A percentile compares a stretch with the other conserved stretches of the same genome.
Evolutionary conservation across 2,888 invertebrate genomes (phyloP).

Genomic region (Notodonta ziczac): DNA sequence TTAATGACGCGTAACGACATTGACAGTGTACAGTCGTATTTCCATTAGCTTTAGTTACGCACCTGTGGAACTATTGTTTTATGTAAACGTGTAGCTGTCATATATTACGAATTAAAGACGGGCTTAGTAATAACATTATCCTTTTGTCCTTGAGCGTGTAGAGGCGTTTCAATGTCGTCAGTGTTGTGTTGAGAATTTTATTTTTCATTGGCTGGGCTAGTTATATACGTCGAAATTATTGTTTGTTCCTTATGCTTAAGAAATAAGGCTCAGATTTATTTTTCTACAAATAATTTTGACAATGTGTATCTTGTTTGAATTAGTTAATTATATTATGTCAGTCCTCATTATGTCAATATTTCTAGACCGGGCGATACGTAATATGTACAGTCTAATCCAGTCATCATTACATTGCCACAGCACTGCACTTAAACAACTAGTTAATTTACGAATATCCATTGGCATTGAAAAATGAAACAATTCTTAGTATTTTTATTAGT

Average conservation of each 20-base stretch:
- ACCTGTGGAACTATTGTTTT: constrained; percentile 18
- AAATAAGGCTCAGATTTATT: too few species aligned
- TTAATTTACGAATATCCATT: constrained; percentile 18
- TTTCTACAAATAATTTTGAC: too few species aligned
- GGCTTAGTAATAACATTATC: constrained; percentile 14
- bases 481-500: constrained; percentile 23
- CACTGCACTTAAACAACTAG: constrained; percentile 9
- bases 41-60: constrained; percentile 24
- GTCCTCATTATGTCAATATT: too few species aligned
- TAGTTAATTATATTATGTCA: too few species aligned
- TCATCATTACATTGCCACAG: too few species aligned
- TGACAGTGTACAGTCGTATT: constrained; percentile 12
- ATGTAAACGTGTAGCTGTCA: constrained; percentile 12
- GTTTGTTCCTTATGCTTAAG: too few species aligned
- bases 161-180: neutral
- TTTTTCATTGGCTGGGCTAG: neutral
- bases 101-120: constrained; percentile 20
- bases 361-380: too few species aligned
- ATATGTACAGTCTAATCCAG: too few species aligned
- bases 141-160: constrained; percentile 4
- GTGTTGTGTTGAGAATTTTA: neutral
- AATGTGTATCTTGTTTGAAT: too few species aligned
- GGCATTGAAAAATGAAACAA: constrained; percentile 8
- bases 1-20: constrained; percentile 6
- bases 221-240: neutral